Conservation (phyloP, 1,140 invertebrate genomes). For the Parasteatoda tepidariorum region DNA sequence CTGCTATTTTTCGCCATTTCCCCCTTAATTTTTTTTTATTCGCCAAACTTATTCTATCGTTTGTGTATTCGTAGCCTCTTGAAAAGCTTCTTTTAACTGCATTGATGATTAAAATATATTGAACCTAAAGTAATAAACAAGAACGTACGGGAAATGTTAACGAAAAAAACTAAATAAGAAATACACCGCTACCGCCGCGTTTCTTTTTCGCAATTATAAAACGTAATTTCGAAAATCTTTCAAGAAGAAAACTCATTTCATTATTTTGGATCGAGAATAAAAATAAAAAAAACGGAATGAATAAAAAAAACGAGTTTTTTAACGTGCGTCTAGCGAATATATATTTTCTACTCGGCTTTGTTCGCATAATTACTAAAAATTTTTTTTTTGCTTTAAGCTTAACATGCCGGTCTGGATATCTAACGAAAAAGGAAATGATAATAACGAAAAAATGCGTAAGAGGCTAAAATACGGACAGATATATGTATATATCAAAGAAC, state of each 20-base stretch:
- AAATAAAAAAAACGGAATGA: background rate
- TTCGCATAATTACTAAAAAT: slow-evolving; percentile 44
- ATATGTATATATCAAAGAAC: slow-evolving; percentile 43
- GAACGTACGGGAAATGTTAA: slow-evolving; percentile 9
- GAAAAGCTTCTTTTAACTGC: slow-evolving; percentile 43
- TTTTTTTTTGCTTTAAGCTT: slow-evolving; percentile 15
- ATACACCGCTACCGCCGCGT: slow-evolving; percentile 11
- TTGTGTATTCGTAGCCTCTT: background rate
- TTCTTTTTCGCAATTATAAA: slow-evolving; percentile 56
- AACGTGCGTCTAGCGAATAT: slow-evolving; percentile 31
- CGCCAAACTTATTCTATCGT: background rate
- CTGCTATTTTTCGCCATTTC: background rate
- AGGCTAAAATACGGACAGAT: slow-evolving; percentile 24
- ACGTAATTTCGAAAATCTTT: slow-evolving; percentile 56
- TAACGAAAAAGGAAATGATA: slow-evolving; percentile 28
- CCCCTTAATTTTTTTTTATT: background rate
- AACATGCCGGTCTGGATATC: slow-evolving; percentile 24
- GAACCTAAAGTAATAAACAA: slow-evolving; percentile 56
- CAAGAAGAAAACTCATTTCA: slow-evolving; percentile 38
- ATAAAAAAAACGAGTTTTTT: background rate
- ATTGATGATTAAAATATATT: slow-evolving; percentile 58
- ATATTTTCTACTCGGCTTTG: slow-evolving; percentile 49
- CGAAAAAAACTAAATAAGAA: slow-evolving; percentile 38
- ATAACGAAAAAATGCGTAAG: slow-evolving; percentile 14
- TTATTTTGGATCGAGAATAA: slow-evolving; percentile 31